Evolutionary conservation across 2,888 invertebrate species (phyloP), one percentile per base, ranked within the genome.

Genomic region (Scaptomyza caliginosa): DNA sequence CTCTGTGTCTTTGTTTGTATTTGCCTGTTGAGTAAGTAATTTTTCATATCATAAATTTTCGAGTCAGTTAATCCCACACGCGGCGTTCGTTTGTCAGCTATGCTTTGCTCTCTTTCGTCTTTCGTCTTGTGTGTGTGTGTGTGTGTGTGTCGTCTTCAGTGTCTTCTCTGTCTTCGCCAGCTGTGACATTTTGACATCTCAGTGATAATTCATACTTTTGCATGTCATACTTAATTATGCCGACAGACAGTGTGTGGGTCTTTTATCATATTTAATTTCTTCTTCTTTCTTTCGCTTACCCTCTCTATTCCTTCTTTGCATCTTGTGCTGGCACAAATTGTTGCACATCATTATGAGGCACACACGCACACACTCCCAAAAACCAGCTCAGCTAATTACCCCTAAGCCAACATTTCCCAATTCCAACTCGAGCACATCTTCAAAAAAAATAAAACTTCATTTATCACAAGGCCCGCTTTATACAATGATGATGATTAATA

Each of bases 121-220:
- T 34, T 21, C 10, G 16, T n/a, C 19, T 55, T 46, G 58, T 60
- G 42, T 62, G 5, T 38, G 51, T 54, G 42, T 26, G 43, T 23
- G 40, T 10, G 21, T 4, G 40, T 10, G 40, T 10, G 23, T 3
- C 5, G 13, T 10, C n/a, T 17, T 5, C 1, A 8, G 11, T 13
- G 23, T 23, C 23, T 10, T 5, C 76, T 66, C 80, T 68, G 68
- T 64, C 76, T 66, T 78, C 78, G 84, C 78, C 82, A 75, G 81
- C 79, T 82, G 82, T 85, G 84, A 86, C 78, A 86, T 85, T 88
- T 88, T 89, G 89, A 89, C 90, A 89, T 86, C 77, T 88, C 84
- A 86, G 89, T 88, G 90, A 89, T 89, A 89, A 89, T 90, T 89
- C 90, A 89, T 89, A 89, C 89, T 89, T 89, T 89, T 88, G 88